Evolutionary conservation across 1,140 invertebrate genomes (phyloP), one percentile per base, ranked within the genome.

Genomic region (Vollenhovia emeryi): DNA sequence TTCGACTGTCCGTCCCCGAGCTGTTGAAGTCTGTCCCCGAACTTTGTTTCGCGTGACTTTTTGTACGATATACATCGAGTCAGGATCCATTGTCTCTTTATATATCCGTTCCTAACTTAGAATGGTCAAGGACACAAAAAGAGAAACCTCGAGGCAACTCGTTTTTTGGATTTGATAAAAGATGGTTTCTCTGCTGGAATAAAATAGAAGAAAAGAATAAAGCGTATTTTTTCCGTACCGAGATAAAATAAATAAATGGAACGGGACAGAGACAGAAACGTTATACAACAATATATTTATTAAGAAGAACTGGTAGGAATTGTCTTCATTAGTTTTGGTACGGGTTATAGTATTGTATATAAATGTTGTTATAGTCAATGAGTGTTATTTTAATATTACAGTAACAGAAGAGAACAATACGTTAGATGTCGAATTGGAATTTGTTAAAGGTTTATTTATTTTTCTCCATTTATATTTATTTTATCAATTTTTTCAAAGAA

Each of bases 21-120:
- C 18, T 59, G 40, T 68, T 8, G 43, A 66, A 50, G 8, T 52
- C 15, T 66, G 2, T 55, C 30, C 36, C 30, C 13, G 6, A 52
- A 79, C 9, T 40, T 68, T 21, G 33, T 79, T 60, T 36, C 45
- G n/a, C 36, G n/a, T 40, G 30, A 36, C 30, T 68, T 79, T 68
- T 79, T 79, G 45, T 5, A 30, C 68, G 24, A 52, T n/a, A 55
- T 68, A 55, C 66, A 78, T 75, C 30, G 36, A 59, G 24, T 75
- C 36, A 30, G 11, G 2, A 24, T 45, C 73, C 21, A 75, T 75
- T 60, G 9, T 60, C 55, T 60, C 24, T 13, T 36, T 59, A 60
- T 45, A 66, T 24, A 66, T 27, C 13, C 4, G 27, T n/a, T 78
- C 15, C 40, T 21, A 33, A 78, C 36, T 76, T 76, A 30, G 40